Conservation (phyloP, 92 coral and sea anemone genomes). For the Umimayanthus kanabou region DNA sequence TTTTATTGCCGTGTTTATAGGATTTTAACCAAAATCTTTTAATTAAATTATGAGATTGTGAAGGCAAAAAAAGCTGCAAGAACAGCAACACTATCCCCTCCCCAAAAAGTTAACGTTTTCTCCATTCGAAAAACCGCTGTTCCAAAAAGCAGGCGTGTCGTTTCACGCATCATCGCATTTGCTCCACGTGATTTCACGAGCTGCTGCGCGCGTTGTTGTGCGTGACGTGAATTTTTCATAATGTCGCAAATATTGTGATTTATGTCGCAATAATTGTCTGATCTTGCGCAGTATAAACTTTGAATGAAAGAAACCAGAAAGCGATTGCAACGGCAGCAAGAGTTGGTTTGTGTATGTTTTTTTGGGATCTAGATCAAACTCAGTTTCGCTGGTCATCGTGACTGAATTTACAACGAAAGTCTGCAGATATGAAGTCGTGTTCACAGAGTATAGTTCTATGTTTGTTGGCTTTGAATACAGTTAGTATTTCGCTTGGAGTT, state of each 20-base stretch:
- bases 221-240: conserved; percentile 12
- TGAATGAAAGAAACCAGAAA: too few species aligned
- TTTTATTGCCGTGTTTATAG: neutral
- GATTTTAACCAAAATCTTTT: too few species aligned
- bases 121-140: conserved; percentile 18
- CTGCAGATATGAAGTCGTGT: too few species aligned
- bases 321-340: too few species aligned
- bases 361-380: too few species aligned
- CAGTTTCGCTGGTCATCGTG: too few species aligned
- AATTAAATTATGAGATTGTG: neutral
- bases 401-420: too few species aligned
- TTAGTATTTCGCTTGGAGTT: neutral
- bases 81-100: neutral
- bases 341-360: too few species aligned
- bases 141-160: neutral
- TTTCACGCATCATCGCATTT: neutral
- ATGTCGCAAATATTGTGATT: neutral
- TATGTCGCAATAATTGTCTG: neutral
- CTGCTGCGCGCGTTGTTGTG: neutral
- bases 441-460: too few species aligned
- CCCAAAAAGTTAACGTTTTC: neutral
- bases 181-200: conserved; percentile 12
- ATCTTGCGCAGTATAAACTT: neutral
- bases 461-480: too few species aligned
- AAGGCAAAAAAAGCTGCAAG: neutral